Evolutionary conservation across 2,113 vertebrate genomes (phyloP).

Genomic region (Scalopus aquaticus): DNA sequence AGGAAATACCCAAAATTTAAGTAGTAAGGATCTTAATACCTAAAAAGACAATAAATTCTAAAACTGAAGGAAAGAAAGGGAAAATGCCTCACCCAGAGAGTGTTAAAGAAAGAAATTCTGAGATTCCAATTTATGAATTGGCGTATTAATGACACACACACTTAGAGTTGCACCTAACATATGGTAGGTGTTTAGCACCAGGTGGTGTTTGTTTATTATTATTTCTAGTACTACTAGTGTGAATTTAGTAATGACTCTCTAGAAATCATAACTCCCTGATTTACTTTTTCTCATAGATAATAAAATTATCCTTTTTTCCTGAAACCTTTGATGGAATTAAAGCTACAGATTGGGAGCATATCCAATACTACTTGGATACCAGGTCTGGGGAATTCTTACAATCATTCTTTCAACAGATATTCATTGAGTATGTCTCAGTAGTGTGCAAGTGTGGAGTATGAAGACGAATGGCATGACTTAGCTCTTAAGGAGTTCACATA

Average conservation of each 20-base stretch:
- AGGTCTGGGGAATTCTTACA: not conserved
- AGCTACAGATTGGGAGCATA: not conserved
- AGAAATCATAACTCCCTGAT: not conserved
- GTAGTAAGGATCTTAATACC: not conserved
- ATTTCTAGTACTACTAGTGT: not conserved
- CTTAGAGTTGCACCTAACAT: too few species aligned
- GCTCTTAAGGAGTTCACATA: not conserved
- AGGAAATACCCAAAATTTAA: not conserved
- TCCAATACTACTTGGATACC: not conserved
- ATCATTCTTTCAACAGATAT: not conserved
- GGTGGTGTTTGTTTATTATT: not conserved
- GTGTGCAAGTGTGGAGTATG: not conserved
- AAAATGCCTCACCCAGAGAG: not conserved
- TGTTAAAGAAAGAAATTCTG: not conserved
- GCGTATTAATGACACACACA: not conserved
- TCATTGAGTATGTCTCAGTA: not conserved
- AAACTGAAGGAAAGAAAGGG: not conserved
- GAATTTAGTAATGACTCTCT: not conserved
- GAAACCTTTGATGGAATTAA: not conserved
- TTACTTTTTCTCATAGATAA: not conserved
- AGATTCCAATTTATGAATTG: not conserved
- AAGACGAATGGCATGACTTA: not conserved
- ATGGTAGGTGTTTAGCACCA: not conserved
- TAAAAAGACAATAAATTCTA: not conserved
- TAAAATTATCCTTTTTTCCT: not conserved